Conservation (phyloP, 2,113 vertebrate species). For the Sterrhoptilus dennistouni region DNA sequence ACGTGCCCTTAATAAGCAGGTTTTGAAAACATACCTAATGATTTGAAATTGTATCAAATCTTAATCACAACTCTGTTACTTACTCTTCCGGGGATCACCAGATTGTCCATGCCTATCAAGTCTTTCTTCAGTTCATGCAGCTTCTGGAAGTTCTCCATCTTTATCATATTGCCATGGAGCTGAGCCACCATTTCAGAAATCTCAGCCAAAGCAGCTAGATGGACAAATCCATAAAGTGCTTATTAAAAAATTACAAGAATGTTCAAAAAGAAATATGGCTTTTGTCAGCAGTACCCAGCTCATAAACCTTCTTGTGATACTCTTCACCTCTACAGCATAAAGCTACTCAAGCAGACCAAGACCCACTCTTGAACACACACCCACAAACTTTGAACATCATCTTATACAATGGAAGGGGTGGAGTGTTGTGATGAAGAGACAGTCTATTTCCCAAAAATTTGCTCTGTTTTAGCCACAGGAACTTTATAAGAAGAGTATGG, state of each 20-base stretch:
- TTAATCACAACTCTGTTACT: slow-evolving; percentile 1
- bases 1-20: not conserved
- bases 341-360: not conserved
- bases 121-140: slow-evolving; percentile 95
- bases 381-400: not conserved
- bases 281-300: not conserved
- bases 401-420: not conserved
- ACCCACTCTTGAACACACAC: not conserved
- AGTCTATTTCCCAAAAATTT: not conserved
- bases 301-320: not conserved
- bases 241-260: not conserved
- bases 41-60: not conserved
- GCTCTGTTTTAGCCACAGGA: not conserved
- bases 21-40: not conserved
- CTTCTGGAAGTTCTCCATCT: slow-evolving; percentile 98
- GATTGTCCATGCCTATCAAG: slow-evolving; percentile 90
- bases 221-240: not conserved
- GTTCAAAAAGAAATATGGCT: not conserved
- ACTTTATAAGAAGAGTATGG: not conserved
- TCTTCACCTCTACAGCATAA: not conserved
- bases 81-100: slow-evolving; percentile 88
- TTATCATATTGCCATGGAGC: slow-evolving; percentile 88
- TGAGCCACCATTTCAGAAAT: slow-evolving; percentile 92
- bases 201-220: slow-evolving; percentile 89
- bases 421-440: not conserved